A percentile compares a stretch with the other conserved stretches of the same genome.
These are phyloP conservation scores for Halcyon leucocephala DNA, from an alignment of 2,797 vertebrate genomes.

Conservation along the genomic window DNA sequence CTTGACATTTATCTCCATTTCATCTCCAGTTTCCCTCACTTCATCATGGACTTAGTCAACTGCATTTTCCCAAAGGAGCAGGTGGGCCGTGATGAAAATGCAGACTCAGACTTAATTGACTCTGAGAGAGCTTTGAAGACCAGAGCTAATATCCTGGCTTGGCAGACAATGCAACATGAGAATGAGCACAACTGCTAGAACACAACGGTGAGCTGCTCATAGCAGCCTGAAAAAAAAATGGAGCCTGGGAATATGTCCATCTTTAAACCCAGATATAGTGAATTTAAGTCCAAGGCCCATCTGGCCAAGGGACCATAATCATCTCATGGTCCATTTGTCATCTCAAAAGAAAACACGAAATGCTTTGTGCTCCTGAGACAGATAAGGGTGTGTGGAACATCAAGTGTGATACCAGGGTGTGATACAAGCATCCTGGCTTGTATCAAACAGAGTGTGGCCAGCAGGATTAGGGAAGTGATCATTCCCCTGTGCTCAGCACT, in stretches of 20 bases:
- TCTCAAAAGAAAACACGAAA: neutral
- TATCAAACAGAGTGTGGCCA: neutral
- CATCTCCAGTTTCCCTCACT: constrained; percentile 11
- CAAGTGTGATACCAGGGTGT: neutral
- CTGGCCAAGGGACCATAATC: neutral
- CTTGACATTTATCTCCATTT: constrained; percentile 11
- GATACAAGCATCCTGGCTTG: neutral
- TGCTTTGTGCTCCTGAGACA: neutral
- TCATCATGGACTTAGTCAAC: constrained; percentile 24
- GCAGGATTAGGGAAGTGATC: too few species aligned
- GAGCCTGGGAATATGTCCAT: neutral
- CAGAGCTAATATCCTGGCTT: neutral
- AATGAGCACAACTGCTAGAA: neutral
- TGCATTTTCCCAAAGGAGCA: neutral
- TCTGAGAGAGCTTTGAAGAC: constrained; percentile 9
- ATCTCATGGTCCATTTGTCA: neutral
- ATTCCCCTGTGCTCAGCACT: too few species aligned
- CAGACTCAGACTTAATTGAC: constrained; percentile 1
- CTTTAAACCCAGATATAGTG: neutral
- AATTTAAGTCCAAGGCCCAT: neutral
- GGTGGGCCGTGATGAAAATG: neutral
- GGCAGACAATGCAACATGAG: neutral
- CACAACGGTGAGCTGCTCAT: neutral
- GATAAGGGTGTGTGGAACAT: neutral
- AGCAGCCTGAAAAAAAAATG: neutral